Conservation (phyloP, 2,888 invertebrate species). For the Conomelus anceps region DNA sequence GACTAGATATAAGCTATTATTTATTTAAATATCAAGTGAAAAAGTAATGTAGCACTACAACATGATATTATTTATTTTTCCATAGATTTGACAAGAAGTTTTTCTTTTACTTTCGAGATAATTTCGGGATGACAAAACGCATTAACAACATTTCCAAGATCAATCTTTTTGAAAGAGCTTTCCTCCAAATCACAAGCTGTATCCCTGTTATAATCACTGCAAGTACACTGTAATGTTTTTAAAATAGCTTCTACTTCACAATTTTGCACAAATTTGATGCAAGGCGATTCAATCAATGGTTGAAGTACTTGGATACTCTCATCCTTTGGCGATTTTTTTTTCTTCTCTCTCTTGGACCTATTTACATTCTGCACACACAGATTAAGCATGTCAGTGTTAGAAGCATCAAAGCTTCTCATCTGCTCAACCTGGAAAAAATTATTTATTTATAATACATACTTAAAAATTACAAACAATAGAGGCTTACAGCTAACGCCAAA, state of each 20-base stretch:
- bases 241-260: neutral
- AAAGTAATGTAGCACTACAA: too few relatives aligned
- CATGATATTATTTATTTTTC: neutral
- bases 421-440: too few relatives aligned
- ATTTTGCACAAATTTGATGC: neutral
- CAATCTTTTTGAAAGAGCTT: neutral
- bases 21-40: neutral
- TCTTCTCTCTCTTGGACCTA: neutral
- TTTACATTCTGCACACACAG: slow-evolving; percentile 21
- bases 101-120: slow-evolving; percentile 39
- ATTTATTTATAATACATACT: too few relatives aligned
- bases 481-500: too few relatives aligned
- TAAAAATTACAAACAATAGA: too few relatives aligned
- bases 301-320: neutral
- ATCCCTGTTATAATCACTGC: neutral
- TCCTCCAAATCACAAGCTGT: neutral
- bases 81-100: neutral
- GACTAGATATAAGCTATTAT: neutral
- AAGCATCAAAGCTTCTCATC: too few relatives aligned
- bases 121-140: slow-evolving; percentile 58
- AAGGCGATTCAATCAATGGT: neutral
- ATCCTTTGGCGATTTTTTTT: neutral
- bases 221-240: neutral
- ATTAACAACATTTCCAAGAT: slow-evolving; percentile 49
- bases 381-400: too few relatives aligned